A percentile compares a stretch with the other conserved stretches of the same genome.
Conservation (phyloP, 64 coral and sea anemone genomes). For the Dendronephthya gigantea region DNA sequence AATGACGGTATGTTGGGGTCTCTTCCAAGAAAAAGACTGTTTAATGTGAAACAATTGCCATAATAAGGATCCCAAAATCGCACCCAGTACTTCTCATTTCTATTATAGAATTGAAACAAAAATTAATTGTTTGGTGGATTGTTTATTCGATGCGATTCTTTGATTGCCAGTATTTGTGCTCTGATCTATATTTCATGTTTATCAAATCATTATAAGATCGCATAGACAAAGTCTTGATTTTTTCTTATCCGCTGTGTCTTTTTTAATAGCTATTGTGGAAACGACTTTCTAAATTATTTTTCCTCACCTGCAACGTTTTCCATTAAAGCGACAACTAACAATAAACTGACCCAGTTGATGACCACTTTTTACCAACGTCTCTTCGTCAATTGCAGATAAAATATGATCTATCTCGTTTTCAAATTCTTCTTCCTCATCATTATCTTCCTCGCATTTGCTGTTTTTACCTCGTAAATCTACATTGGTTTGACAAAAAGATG, state of each 20-base stretch:
- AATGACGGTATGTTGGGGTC: not conserved
- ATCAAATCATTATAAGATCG: too few species aligned
- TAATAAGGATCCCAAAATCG: conserved; percentile 40
- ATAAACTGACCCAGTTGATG: conserved; percentile 37
- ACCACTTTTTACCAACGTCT: not conserved
- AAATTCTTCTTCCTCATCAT: not conserved
- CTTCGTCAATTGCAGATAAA: not conserved
- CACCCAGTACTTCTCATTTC: conserved; percentile 19
- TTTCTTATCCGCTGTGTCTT: too few species aligned
- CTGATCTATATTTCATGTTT: too few species aligned
- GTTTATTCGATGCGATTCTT: too few species aligned
- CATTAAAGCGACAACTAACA: conserved; percentile 29
- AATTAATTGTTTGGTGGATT: too few species aligned
- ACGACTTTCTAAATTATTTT: too few species aligned
- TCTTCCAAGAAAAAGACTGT: not conserved
- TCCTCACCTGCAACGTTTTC: conserved; percentile 22
- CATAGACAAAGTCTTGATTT: too few species aligned
- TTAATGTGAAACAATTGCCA: conserved; percentile 42
- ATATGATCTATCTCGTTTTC: not conserved
- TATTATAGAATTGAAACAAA: not conserved
- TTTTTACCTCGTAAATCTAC: not conserved
- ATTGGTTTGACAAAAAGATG: not conserved
- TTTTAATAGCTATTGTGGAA: too few species aligned
- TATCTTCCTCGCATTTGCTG: not conserved
- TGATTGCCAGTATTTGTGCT: too few species aligned